Evolutionary conservation across 2,888 invertebrate species (phyloP), one percentile per base, ranked within the genome.

Genomic region (Ernsta delagoae): DNA sequence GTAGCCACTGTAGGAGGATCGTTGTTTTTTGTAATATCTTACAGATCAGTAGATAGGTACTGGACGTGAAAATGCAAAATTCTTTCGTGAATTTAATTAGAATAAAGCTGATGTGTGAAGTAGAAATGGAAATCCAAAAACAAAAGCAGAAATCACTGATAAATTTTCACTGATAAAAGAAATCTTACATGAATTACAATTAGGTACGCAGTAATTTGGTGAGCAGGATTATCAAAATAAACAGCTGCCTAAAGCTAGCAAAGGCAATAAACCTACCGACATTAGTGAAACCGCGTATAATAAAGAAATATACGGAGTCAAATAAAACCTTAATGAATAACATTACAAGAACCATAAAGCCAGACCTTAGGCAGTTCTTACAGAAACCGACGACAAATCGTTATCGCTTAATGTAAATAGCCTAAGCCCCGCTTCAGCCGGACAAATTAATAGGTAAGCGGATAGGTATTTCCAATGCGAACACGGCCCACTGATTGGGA

Each of bases 401-500:
- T 66, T 50, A 60, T 43, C 62, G 62, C 45, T 48, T 41, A 57
- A 24, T 54, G 7, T 57, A 53, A 63, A 59, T n/a, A 50, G 16
- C 53, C 53, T 36, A 36, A 56, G 34, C n/a, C 56, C 9, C 11
- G n/a, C 16, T 11, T 56, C 36, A 57, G 8, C 41, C 43, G 12
- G 48, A 62, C 62, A 62, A 62, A 62, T 68, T 68, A 62, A 57
- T 68, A 68, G 68, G 57, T 62, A 68, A 67, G 61, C 61, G 61
- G 43, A 66, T 60, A 66, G 57, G 68, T 62, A 62, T 62, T 65
- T 65, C 45, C 31, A 61, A 16, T 53, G 54, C 31, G 45, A 68
- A 69, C 69, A 69, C 63, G 59, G 43, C 53, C 69, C 63, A 43
- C 63, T 69, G 69, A 69, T 69, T 69, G 62, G 69, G 62, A 39